phyloP scores from a whole-genome alignment of 2,113 vertebrate species.

The Butastur rufipennis region DNA sequence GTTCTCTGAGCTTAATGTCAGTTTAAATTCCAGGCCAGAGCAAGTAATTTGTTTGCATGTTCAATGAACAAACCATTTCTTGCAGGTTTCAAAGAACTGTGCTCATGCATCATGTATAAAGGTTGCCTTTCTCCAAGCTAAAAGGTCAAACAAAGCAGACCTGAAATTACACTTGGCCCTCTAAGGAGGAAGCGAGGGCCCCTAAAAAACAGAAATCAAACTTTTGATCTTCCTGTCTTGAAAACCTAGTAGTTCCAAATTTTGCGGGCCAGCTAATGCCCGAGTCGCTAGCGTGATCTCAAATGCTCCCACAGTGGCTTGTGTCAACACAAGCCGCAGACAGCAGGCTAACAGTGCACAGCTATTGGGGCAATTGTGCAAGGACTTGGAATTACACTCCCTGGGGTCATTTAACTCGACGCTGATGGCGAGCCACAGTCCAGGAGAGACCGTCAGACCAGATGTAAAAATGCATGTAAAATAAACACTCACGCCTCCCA shows the following conservation, averaged over 20 bases:
- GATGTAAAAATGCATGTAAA: background rate
- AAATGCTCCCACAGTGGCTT: background rate
- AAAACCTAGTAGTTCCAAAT: background rate
- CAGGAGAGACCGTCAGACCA: background rate
- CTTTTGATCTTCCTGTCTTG: background rate
- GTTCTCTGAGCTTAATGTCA: slow-evolving; percentile 65
- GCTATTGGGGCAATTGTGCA: background rate
- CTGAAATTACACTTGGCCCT: background rate
- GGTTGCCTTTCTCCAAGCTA: slow-evolving; percentile 46
- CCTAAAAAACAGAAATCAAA: background rate
- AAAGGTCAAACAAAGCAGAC: slow-evolving; percentile 58
- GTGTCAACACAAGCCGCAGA: background rate
- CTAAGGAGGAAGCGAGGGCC: background rate
- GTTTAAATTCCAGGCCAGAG: slow-evolving; percentile 61
- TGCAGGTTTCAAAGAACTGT: slow-evolving; percentile 53
- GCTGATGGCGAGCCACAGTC: background rate
- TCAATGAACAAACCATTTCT: slow-evolving; percentile 69
- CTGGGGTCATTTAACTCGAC: background rate
- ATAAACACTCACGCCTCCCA: background rate
- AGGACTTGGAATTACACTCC: background rate
- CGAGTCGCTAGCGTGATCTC: background rate
- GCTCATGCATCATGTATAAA: slow-evolving; percentile 69
- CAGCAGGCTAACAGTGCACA: background rate
- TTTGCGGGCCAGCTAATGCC: background rate
- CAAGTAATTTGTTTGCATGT: slow-evolving; percentile 72